Percentiles rank a stretch among this genome's conserved stretches.
Conservation (phyloP, 2,113 vertebrate species). For the Oenanthe melanoleuca region DNA sequence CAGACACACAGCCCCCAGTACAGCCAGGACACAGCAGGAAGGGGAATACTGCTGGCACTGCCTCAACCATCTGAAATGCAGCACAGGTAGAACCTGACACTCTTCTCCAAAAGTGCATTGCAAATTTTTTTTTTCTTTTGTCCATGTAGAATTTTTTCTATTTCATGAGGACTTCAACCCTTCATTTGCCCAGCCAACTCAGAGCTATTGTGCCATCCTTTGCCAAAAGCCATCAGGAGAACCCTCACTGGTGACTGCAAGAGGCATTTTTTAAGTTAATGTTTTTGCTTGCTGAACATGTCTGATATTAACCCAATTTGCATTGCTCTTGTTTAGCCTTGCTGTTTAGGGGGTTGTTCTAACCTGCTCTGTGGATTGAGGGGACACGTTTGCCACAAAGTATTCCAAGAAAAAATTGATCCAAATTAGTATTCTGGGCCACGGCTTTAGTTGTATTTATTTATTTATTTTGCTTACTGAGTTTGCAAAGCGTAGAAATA, state of each 20-base stretch:
- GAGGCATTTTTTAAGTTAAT: not conserved
- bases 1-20: rapidly evolving
- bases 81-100: not conserved
- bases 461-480: not conserved
- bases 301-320: slow-evolving; percentile 38
- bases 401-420: not conserved
- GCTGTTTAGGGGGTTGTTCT: slow-evolving; percentile 13
- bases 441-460: not conserved
- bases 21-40: not conserved
- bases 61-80: not conserved
- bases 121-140: not conserved
- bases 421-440: not conserved
- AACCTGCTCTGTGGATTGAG: not conserved
- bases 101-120: not conserved
- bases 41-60: not conserved
- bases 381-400: not conserved
- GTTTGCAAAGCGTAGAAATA: not conserved
- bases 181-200: not conserved
- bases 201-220: not conserved
- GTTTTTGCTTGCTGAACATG: not conserved
- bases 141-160: not conserved
- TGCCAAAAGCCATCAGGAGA: not conserved
- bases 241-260: not conserved
- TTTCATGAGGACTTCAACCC: not conserved
- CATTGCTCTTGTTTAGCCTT: slow-evolving; percentile 47